phyloP scores from a whole-genome alignment of 2,113 vertebrate genomes.

The Cisticola juncidis region DNA sequence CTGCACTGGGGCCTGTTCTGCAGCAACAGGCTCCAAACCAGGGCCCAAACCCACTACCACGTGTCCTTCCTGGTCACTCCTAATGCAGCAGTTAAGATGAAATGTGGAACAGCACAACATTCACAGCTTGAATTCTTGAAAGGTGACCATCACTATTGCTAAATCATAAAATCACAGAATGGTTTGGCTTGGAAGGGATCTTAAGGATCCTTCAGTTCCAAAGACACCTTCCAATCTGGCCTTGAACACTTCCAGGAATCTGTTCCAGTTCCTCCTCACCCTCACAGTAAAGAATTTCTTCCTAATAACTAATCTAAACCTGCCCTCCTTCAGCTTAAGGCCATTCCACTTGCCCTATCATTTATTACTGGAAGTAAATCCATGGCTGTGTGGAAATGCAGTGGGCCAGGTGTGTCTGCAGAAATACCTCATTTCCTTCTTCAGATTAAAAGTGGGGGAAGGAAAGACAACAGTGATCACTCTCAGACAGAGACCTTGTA shows the following conservation, averaged over 20 bases:
- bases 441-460: not conserved
- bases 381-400: not conserved
- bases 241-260: not conserved
- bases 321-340: not conserved
- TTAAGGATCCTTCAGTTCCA: not conserved
- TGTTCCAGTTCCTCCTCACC: not conserved
- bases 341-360: not conserved
- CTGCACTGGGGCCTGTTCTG: not conserved
- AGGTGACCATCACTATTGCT: not conserved
- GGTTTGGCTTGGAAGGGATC: not conserved
- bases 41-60: not conserved
- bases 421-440: not conserved
- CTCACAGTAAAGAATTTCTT: not conserved
- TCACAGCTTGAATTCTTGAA: not conserved
- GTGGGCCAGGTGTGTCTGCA: not conserved
- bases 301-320: not conserved
- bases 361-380: not conserved
- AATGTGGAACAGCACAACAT: not conserved
- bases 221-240: not conserved
- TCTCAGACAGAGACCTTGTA: not conserved
- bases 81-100: not conserved
- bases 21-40: not conserved
- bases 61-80: not conserved
- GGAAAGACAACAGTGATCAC: not conserved
- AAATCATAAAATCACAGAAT: not conserved